phyloP scores from a whole-genome alignment of 2,797 vertebrate genomes.

The Eutrigla gurnardus region DNA sequence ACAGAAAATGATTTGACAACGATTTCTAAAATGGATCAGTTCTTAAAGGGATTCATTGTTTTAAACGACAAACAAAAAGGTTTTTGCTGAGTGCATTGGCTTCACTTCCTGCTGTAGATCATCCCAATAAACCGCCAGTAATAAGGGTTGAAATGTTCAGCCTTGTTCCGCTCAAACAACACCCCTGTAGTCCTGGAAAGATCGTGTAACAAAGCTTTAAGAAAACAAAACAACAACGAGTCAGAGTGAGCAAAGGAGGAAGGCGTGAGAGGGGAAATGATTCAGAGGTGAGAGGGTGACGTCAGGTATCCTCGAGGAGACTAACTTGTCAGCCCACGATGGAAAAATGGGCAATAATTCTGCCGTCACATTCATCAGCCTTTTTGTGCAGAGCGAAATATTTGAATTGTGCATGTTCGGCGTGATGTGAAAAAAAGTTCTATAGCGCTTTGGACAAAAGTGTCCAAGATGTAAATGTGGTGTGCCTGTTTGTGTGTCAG shows the following conservation, averaged over 20 bases:
- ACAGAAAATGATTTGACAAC: neutral
- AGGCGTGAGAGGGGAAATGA: constrained; percentile 57
- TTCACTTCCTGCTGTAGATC: neutral
- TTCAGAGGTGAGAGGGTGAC: constrained; percentile 56
- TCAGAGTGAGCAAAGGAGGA: constrained; percentile 45
- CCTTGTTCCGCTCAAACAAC: constrained; percentile 47
- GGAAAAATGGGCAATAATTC: neutral
- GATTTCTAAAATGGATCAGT: neutral
- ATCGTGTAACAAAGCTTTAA: constrained; percentile 35
- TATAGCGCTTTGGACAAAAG: too few species aligned
- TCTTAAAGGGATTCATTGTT: neutral
- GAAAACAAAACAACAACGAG: constrained; percentile 38
- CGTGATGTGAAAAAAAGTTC: neutral
- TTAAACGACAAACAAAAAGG: rapidly evolving
- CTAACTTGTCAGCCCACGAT: constrained; percentile 5
- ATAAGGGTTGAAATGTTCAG: constrained; percentile 1
- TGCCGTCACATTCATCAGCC: neutral
- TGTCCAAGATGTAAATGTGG: neutral
- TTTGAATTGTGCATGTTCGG: neutral
- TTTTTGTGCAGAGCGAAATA: neutral
- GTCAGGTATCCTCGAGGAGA: constrained; percentile 34
- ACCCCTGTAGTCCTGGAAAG: constrained; percentile 44
- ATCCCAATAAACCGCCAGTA: neutral
- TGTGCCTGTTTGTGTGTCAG: constrained; percentile 70
- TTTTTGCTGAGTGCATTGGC: neutral